Percentiles rank a stretch among this genome's conserved stretches.
Conservation (phyloP, 2,113 vertebrate genomes). For the Pterocles orientalis region DNA sequence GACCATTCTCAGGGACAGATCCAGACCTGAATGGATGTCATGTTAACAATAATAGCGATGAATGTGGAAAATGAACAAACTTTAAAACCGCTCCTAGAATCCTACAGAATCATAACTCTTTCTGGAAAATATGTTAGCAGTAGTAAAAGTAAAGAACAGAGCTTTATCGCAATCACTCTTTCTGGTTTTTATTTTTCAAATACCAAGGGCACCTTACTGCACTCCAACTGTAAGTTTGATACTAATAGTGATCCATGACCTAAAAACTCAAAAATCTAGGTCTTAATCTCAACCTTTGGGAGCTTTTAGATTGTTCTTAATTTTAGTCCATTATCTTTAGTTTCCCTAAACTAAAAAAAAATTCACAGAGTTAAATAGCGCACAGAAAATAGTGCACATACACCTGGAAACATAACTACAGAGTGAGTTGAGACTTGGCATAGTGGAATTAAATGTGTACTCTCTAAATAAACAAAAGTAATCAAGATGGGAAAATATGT, state of each 20-base stretch:
- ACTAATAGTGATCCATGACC: background rate
- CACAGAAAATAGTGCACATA: background rate
- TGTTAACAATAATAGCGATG: background rate
- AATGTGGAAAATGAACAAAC: background rate
- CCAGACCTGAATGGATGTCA: background rate
- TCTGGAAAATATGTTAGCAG: background rate
- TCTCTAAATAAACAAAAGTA: constrained; percentile 9
- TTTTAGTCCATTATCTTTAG: background rate
- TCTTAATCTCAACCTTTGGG: background rate
- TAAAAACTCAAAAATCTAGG: background rate
- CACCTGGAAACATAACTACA: background rate
- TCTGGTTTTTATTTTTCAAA: background rate
- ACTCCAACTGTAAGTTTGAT: background rate
- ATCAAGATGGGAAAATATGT: constrained; percentile 20
- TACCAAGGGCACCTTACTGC: background rate
- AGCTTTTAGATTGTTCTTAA: background rate
- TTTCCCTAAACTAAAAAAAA: background rate
- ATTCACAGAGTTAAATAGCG: background rate
- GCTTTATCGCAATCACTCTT: background rate
- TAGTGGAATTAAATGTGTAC: background rate
- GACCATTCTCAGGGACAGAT: background rate
- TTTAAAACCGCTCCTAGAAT: background rate
- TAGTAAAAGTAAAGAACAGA: background rate
- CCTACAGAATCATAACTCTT: background rate
- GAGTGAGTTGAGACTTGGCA: background rate